phyloP scores from a whole-genome alignment of 1,140 invertebrate species.

The Drosophila leontia region DNA sequence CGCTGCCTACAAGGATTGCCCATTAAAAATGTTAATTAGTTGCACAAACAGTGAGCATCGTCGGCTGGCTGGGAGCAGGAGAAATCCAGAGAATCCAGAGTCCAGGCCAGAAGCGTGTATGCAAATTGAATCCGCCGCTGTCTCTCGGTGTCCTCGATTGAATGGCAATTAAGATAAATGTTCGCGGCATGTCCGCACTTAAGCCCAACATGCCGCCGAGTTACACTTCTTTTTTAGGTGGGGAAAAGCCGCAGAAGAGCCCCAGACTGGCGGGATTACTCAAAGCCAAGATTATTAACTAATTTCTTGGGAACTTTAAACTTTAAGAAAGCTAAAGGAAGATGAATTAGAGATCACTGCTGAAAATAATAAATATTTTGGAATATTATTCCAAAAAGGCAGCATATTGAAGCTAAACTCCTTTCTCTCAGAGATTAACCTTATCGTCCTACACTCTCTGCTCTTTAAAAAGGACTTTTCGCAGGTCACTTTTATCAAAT shows the following conservation, averaged over 20 bases:
- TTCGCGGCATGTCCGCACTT: conserved; percentile 79
- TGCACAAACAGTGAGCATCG: conserved; percentile 81
- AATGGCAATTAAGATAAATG: conserved; percentile 83
- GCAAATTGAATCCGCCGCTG: conserved; percentile 68
- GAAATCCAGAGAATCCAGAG: conserved; percentile 2
- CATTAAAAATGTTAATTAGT: conserved; percentile 84
- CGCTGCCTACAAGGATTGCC: conserved; percentile 73
- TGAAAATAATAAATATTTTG: background rate
- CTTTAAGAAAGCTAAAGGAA: conserved; percentile 16
- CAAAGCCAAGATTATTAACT: conserved; percentile 64
- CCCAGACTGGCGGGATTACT: conserved; percentile 2
- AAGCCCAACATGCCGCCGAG: conserved; percentile 47
- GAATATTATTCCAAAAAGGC: background rate
- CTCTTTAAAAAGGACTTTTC: conserved; percentile 33
- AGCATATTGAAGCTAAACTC: background rate
- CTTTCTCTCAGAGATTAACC: background rate
- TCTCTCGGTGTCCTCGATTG: conserved; percentile 65
- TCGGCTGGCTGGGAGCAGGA: background rate
- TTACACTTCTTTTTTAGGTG: background rate
- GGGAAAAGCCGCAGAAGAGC: background rate
- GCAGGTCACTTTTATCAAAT: conserved; percentile 48
- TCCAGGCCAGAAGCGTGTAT: conserved; percentile 52
- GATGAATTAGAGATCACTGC: too few relatives aligned
- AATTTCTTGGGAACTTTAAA: conserved; percentile 66
- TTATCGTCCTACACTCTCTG: conserved; percentile 1